Evolutionary conservation across 2,113 vertebrate genomes (phyloP).

Genomic region (zebrafish (Danio rerio)): DNA sequence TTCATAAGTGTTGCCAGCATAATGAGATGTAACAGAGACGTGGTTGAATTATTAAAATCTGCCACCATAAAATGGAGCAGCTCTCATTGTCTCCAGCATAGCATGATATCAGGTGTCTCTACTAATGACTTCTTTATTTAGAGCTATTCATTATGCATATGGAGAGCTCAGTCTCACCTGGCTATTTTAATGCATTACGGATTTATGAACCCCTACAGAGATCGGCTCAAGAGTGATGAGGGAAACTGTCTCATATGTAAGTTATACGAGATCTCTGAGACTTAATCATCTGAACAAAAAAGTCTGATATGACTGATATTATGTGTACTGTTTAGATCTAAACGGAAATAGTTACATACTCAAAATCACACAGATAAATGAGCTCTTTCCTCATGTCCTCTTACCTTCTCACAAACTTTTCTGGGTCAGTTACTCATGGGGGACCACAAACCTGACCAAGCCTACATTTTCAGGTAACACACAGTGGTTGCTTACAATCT

Average conservation of each 20-base stretch:
- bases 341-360: neutral
- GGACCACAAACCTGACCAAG: conserved; percentile 3
- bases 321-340: neutral
- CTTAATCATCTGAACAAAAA: too few species aligned
- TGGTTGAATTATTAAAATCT: conserved; percentile 3
- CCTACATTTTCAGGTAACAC: neutral
- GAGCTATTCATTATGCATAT: conserved; percentile 28
- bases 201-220: conserved; percentile 12
- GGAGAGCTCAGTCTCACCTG: conserved; percentile 11
- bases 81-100: neutral
- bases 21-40: conserved; percentile 12
- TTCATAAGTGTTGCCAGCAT: conserved; percentile 6
- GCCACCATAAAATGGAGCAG: neutral
- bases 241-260: neutral
- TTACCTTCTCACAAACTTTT: conserved; percentile 28
- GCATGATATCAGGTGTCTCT: conserved; percentile 17
- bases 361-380: neutral
- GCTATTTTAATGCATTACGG: conserved; percentile 43
- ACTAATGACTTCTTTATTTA: conserved; percentile 42
- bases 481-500: neutral
- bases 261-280: neutral
- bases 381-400: neutral
- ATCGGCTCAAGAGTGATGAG: neutral
- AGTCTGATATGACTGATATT: neutral
- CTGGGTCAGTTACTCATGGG: conserved; percentile 20